Conservation (phyloP, 2,888 invertebrate species). For the Eupeodes luniger region DNA sequence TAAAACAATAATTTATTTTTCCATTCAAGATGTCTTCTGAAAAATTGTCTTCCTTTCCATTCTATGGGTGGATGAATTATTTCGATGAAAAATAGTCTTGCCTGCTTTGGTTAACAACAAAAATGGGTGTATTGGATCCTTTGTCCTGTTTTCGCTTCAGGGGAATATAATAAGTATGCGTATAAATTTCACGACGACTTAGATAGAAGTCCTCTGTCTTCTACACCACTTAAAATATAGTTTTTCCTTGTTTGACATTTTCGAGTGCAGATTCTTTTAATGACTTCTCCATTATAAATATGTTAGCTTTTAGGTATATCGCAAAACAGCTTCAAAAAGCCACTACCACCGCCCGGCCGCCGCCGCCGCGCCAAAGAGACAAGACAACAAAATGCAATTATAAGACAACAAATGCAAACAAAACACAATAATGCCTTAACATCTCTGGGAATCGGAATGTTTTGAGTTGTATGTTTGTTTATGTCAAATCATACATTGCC, state of each 20-base stretch:
- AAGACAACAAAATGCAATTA: slow-evolving; percentile 29
- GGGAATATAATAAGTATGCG: neutral
- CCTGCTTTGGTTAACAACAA: neutral
- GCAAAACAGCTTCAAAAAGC: neutral
- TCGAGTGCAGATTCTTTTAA: slow-evolving; percentile 6
- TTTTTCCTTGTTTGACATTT: slow-evolving; percentile 19
- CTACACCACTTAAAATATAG: neutral
- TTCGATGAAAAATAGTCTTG: slow-evolving; percentile 27
- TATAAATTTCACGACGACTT: neutral
- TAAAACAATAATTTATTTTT: slow-evolving; percentile 2
- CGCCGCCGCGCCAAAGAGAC: too few species aligned
- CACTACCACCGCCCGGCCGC: too few species aligned
- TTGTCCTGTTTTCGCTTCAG: neutral
- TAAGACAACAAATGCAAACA: neutral
- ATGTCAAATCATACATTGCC: slow-evolving; percentile 2
- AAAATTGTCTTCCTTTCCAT: slow-evolving; percentile 2
- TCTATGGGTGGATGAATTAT: neutral
- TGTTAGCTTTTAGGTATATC: neutral
- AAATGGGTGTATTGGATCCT: neutral
- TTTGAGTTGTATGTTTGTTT: neutral
- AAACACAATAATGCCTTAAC: neutral
- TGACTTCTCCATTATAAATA: neutral
- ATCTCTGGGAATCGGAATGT: neutral
- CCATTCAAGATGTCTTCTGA: slow-evolving; percentile 5
- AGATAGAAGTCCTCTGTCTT: neutral